Evolutionary conservation across 1,140 invertebrate species (phyloP).

Genomic region (Drosophila ogumai): DNA sequence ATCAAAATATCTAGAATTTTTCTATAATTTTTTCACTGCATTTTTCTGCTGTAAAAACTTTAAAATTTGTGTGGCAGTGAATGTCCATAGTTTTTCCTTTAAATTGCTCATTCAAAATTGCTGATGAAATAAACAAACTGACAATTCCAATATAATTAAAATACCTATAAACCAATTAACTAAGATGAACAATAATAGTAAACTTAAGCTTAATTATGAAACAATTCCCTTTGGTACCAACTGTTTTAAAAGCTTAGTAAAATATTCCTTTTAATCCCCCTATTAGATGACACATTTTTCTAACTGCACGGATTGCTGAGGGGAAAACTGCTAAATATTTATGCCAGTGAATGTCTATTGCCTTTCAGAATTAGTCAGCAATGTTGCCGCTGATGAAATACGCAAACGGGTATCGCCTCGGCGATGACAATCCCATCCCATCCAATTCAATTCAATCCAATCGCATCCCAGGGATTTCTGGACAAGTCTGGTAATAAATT

Average conservation of each 20-base stretch:
- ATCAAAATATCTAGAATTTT: too few species aligned
- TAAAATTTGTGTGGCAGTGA: not conserved
- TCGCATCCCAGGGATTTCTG: constrained; percentile 37
- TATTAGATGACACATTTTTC: constrained; percentile 3
- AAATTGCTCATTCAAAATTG: not conserved
- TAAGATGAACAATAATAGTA: not conserved
- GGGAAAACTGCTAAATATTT: constrained; percentile 61
- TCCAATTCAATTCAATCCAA: constrained; percentile 29
- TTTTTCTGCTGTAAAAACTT: not conserved
- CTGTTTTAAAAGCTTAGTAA: not conserved
- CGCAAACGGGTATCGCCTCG: not conserved
- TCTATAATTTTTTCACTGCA: not conserved
- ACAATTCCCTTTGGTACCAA: too few species aligned
- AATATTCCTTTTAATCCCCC: not conserved
- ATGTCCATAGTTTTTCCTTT: not conserved
- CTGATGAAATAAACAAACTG: not conserved
- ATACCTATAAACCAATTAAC: not conserved
- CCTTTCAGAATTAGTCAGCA: constrained; percentile 35
- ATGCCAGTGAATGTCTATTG: constrained; percentile 51
- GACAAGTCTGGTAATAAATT: constrained; percentile 50
- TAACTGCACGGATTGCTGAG: constrained; percentile 10
- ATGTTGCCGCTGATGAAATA: constrained; percentile 25
- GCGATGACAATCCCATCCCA: constrained; percentile 27
- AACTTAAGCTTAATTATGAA: too few species aligned
- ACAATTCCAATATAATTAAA: not conserved